phyloP scores from a whole-genome alignment of 2,113 vertebrate species.

The Hippocampus comes region DNA sequence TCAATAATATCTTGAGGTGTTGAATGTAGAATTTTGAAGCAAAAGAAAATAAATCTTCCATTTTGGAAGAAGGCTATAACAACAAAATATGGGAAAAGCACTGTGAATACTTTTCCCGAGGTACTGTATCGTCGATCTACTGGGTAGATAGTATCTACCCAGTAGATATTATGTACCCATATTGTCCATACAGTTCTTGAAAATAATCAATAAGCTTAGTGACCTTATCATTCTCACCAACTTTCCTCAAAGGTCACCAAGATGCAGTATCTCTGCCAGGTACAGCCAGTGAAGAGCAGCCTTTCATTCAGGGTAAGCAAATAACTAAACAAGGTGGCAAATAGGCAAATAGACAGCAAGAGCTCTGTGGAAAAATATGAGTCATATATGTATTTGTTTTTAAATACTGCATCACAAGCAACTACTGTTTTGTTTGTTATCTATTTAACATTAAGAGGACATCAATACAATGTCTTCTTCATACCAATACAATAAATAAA shows the following conservation, averaged over 20 bases:
- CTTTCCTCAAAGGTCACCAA: slow-evolving; percentile 62
- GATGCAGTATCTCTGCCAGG: slow-evolving; percentile 60
- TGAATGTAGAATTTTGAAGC: not conserved
- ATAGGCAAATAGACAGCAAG: not conserved
- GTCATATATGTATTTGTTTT: not conserved
- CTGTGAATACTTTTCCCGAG: not conserved
- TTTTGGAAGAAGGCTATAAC: not conserved
- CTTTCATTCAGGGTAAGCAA: slow-evolving; percentile 81
- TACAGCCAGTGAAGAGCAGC: slow-evolving; percentile 70
- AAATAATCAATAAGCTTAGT: not conserved
- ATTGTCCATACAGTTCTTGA: not conserved
- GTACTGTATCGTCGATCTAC: too few species aligned
- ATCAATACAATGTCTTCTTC: too few species aligned
- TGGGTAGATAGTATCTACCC: too few species aligned
- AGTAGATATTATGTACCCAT: not conserved
- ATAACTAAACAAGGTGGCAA: not conserved
- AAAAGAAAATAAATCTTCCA: not conserved
- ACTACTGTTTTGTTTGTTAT: not conserved
- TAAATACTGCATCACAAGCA: not conserved
- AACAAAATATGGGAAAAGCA: not conserved
- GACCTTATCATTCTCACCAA: not conserved
- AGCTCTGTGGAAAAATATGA: not conserved
- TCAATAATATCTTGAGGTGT: not conserved
- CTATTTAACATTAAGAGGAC: too few species aligned
- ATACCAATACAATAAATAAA: too few species aligned